Percentiles rank a stretch among this genome's conserved stretches.
Evolutionary conservation across 2,888 invertebrate species (phyloP).

Genomic region (Iselma pallidipennis): DNA sequence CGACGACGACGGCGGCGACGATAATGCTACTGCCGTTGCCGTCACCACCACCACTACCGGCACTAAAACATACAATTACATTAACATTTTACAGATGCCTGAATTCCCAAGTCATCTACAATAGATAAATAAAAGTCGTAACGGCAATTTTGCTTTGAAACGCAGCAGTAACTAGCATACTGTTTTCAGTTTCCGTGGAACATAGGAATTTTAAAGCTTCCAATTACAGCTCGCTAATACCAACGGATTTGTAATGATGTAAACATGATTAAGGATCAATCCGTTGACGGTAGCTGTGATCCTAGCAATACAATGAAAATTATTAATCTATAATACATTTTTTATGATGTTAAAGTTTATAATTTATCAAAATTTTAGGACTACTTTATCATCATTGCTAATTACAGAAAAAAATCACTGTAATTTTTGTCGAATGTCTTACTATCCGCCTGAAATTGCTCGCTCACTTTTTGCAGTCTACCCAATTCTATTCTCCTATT

Average conservation of each 20-base stretch:
- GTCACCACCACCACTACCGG: not conserved
- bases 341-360: too few relatives aligned
- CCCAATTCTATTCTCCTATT: not conserved
- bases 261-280: conserved; percentile 30
- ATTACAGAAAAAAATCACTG: not conserved
- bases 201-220: conserved; percentile 26
- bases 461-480: not conserved
- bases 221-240: conserved; percentile 30
- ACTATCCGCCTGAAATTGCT: not conserved
- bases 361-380: too few relatives aligned
- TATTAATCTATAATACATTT: too few relatives aligned
- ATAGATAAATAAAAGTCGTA: not conserved
- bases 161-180: not conserved
- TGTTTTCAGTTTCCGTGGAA: conserved; percentile 10
- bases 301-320: not conserved
- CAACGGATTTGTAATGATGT: conserved; percentile 29
- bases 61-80: not conserved
- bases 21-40: not conserved
- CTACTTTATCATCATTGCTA: not conserved
- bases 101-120: not conserved
- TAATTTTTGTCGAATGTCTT: too few relatives aligned
- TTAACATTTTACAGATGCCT: not conserved
- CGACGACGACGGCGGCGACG: not conserved
- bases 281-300: conserved; percentile 1
- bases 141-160: not conserved